These are phyloP conservation scores for Scartelaos histophorus DNA, from an alignment of 2,113 vertebrate species.

Conservation along the genomic window DNA sequence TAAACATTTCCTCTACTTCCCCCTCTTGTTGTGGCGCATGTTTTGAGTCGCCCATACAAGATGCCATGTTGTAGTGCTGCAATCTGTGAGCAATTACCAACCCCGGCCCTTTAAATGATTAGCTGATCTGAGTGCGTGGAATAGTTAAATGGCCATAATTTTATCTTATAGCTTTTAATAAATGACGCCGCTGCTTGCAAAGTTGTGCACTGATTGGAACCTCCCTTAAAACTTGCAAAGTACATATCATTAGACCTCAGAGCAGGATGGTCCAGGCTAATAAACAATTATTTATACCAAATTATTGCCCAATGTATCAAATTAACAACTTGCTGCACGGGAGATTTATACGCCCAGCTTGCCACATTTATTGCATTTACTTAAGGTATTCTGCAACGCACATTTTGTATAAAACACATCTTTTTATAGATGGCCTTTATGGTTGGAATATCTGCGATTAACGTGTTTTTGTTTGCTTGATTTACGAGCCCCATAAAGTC, in stretches of 20 bases:
- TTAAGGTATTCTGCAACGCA: conserved; percentile 93
- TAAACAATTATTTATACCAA: conserved; percentile 99
- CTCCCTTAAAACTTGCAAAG: conserved; percentile 68
- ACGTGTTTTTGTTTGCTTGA: conserved; percentile 94
- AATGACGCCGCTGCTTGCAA: conserved; percentile 46
- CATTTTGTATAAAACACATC: conserved; percentile 95
- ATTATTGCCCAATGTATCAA: conserved; percentile 99
- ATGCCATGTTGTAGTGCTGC: neutral
- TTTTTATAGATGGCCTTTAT: conserved; percentile 96
- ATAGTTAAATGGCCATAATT: conserved; percentile 41
- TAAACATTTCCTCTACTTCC: neutral
- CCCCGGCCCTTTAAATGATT: conserved; percentile 38
- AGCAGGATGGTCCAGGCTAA: conserved; percentile 87
- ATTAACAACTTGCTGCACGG: conserved; percentile 98
- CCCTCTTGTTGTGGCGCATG: neutral
- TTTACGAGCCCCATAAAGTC: conserved; percentile 91
- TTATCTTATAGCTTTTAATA: conserved; percentile 38
- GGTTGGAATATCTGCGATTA: conserved; percentile 95
- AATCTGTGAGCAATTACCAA: conserved; percentile 13
- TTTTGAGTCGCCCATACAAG: neutral
- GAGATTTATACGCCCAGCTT: conserved; percentile 92
- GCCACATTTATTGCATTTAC: conserved; percentile 99
- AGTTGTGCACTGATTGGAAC: conserved; percentile 67
- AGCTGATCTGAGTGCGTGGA: conserved; percentile 27
- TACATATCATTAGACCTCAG: conserved; percentile 82